These are phyloP conservation scores for Pipistrellus pygmaeus DNA, from an alignment of 2,797 vertebrate species.

Conservation along the genomic window DNA sequence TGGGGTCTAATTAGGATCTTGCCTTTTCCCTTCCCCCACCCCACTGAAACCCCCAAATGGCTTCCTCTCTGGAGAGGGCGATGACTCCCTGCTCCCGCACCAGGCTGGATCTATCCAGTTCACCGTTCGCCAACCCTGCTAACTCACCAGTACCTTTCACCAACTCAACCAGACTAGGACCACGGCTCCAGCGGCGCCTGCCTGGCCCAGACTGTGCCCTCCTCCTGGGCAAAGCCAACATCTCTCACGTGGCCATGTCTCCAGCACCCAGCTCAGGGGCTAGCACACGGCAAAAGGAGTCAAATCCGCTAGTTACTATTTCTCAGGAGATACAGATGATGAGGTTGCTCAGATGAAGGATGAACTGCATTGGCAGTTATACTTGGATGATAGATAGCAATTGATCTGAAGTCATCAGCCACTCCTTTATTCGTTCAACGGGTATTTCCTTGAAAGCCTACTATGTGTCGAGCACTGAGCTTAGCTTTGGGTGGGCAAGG, in stretches of 20 bases:
- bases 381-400: background rate
- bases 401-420: background rate
- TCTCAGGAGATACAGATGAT: slow-evolving; percentile 8
- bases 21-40: slow-evolving; percentile 56
- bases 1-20: slow-evolving; percentile 56
- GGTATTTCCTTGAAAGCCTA: slow-evolving; percentile 55
- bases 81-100: slow-evolving; percentile 1
- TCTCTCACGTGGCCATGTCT: background rate
- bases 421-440: background rate
- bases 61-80: slow-evolving; percentile 62
- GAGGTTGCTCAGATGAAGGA: background rate
- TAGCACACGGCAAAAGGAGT: background rate
- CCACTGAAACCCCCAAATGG: slow-evolving; percentile 61
- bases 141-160: background rate
- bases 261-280: background rate
- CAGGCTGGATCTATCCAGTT: slow-evolving; percentile 55
- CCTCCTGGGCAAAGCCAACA: background rate
- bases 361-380: background rate
- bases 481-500: background rate
- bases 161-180: background rate
- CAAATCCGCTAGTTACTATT: background rate
- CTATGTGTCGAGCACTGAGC: background rate
- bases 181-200: background rate
- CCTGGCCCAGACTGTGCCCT: fast-evolving
- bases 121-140: slow-evolving; percentile 47